phyloP scores from a whole-genome alignment of 1,140 invertebrate species.

The Caenorhabditis latens region DNA sequence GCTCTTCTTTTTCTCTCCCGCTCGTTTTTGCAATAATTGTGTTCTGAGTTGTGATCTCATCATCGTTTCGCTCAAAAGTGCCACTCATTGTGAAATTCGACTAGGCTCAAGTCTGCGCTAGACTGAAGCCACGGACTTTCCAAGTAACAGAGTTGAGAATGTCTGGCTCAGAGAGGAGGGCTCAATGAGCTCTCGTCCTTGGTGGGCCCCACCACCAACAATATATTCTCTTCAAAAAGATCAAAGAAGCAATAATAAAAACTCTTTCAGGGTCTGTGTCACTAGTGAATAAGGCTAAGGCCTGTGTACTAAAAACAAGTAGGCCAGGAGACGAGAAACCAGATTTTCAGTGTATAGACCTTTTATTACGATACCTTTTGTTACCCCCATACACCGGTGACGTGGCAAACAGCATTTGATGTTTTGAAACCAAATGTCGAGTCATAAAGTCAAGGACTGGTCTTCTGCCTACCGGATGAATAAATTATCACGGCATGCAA shows the following conservation, averaged over 20 bases:
- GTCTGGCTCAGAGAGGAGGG: background rate
- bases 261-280: background rate
- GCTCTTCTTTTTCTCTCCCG: background rate
- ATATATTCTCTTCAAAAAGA: background rate
- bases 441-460: slow-evolving; percentile 45
- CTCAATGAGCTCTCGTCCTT: background rate
- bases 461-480: slow-evolving; percentile 25
- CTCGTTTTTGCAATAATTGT: slow-evolving; percentile 13
- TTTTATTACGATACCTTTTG: slow-evolving; percentile 17
- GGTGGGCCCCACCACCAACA: background rate
- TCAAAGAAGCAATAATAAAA: background rate
- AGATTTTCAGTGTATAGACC: slow-evolving; percentile 22
- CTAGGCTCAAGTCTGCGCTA: slow-evolving; percentile 34
- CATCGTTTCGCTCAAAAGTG: background rate
- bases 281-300: background rate
- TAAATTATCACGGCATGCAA: slow-evolving; percentile 52
- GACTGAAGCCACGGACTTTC: background rate
- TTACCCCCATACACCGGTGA: background rate
- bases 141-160: background rate
- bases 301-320: slow-evolving; percentile 20
- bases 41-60: slow-evolving; percentile 38
- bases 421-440: background rate
- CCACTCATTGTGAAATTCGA: slow-evolving; percentile 37
- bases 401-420: background rate
- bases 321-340: slow-evolving; percentile 23